Conservation (phyloP, 2,888 invertebrate species). For the Epinotia nisella region DNA sequence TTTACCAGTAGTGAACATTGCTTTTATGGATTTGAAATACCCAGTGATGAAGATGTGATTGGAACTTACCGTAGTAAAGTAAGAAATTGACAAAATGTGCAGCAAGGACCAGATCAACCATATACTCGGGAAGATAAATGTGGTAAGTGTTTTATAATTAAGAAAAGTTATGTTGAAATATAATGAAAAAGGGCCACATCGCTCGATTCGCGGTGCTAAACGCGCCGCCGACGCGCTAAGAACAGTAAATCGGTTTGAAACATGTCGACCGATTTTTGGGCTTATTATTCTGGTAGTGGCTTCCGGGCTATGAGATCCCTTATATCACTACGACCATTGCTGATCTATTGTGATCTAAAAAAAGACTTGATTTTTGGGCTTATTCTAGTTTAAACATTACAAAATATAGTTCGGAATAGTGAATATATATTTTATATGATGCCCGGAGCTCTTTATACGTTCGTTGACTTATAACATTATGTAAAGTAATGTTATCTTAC, state of each 20-base stretch:
- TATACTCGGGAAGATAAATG: conserved; percentile 90
- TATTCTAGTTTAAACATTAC: not conserved
- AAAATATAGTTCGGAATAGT: not conserved
- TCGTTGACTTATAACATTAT: not conserved
- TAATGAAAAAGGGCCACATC: too few relatives aligned
- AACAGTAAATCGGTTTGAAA: not conserved
- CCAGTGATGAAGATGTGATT: conserved; percentile 63
- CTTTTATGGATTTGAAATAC: conserved; percentile 10
- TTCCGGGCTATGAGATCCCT: too few relatives aligned
- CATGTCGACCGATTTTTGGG: not conserved
- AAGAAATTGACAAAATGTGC: conserved; percentile 80
- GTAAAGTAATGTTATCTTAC: conserved; percentile 16
- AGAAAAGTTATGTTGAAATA: not conserved
- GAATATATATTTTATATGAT: not conserved
- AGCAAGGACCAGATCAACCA: conserved; percentile 89
- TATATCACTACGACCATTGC: too few relatives aligned
- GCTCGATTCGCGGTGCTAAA: too few relatives aligned
- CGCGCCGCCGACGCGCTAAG: not conserved
- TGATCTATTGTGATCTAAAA: too few relatives aligned
- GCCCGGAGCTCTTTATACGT: too few relatives aligned
- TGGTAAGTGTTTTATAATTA: conserved; percentile 81
- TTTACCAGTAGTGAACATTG: conserved; percentile 26
- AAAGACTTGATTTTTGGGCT: not conserved
- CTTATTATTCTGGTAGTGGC: too few relatives aligned
- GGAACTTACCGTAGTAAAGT: conserved; percentile 48